phyloP scores from a whole-genome alignment of 2,888 invertebrate genomes.

The Stenodera caucasica region DNA sequence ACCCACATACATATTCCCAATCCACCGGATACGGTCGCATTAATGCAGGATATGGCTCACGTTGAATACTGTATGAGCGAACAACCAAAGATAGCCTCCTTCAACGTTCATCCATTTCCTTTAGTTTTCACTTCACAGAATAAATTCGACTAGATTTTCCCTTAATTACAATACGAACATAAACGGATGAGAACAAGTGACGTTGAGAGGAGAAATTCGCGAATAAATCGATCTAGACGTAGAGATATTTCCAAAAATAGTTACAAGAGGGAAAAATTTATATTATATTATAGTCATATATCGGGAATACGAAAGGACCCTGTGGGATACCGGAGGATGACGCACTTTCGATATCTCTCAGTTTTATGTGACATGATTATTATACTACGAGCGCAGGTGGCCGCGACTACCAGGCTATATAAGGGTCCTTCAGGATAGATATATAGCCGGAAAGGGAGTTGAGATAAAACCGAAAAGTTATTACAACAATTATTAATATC shows the following conservation, averaged over 20 bases:
- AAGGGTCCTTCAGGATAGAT: slow-evolving; percentile 42
- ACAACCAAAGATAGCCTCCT: slow-evolving; percentile 10
- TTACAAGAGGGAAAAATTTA: too few relatives aligned
- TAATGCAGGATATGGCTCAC: slow-evolving; percentile 48
- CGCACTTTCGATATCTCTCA: slow-evolving; percentile 51
- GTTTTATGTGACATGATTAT: slow-evolving; percentile 56
- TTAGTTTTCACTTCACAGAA: slow-evolving; percentile 12
- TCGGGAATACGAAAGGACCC: slow-evolving; percentile 28
- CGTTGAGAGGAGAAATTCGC: not conserved
- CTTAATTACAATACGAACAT: slow-evolving; percentile 26
- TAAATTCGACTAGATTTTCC: slow-evolving; percentile 15
- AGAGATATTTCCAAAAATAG: not conserved
- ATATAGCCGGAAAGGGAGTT: slow-evolving; percentile 35
- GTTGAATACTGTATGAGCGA: slow-evolving; percentile 50
- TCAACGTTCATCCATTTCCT: slow-evolving; percentile 13
- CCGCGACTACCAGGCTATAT: slow-evolving; percentile 46
- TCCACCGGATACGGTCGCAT: slow-evolving; percentile 46
- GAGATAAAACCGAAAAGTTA: slow-evolving; percentile 11
- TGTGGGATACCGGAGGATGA: slow-evolving; percentile 41
- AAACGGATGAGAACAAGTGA: slow-evolving; percentile 13
- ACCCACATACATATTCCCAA: slow-evolving; percentile 48
- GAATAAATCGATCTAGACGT: not conserved
- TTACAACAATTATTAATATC: slow-evolving; percentile 18
- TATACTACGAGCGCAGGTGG: slow-evolving; percentile 54
- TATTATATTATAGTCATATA: not conserved